These are phyloP conservation scores for Menidia menidia DNA, from an alignment of 2,797 vertebrate genomes.

Conservation along the genomic window DNA sequence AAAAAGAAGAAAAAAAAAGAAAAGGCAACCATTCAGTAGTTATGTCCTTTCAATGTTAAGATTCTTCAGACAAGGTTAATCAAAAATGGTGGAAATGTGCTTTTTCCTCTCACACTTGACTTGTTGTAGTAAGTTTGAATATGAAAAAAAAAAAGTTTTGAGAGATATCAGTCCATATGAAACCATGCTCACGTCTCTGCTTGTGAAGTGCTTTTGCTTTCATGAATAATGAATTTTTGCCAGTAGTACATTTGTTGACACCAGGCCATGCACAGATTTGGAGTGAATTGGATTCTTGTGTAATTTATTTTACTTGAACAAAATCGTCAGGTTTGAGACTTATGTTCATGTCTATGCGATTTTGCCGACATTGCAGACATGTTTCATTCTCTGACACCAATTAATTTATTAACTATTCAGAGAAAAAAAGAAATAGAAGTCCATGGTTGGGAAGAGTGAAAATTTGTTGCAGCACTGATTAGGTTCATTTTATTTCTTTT, in stretches of 20 bases:
- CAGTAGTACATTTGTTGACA: conserved; percentile 89
- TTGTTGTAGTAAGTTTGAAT: conserved; percentile 90
- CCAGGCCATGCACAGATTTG: conserved; percentile 89
- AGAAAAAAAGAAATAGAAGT: conserved; percentile 52
- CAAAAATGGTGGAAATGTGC: conserved; percentile 87
- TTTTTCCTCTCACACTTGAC: conserved; percentile 90
- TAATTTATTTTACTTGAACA: conserved; percentile 88
- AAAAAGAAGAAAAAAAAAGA: conserved; percentile 76
- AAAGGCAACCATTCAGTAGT: conserved; percentile 77
- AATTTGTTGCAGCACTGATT: conserved; percentile 83
- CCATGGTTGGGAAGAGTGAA: conserved; percentile 72
- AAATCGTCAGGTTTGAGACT: conserved; percentile 72
- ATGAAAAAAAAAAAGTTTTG: conserved; percentile 67
- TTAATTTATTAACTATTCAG: conserved; percentile 85
- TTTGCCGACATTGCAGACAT: conserved; percentile 68
- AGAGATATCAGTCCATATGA: conserved; percentile 78
- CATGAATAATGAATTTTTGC: conserved; percentile 84
- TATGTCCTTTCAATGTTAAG: conserved; percentile 82
- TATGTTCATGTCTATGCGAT: conserved; percentile 62
- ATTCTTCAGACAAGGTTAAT: conserved; percentile 90
- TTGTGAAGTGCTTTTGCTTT: conserved; percentile 93
- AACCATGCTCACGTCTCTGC: conserved; percentile 87
- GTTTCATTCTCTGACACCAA: conserved; percentile 79
- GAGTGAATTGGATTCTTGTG: conserved; percentile 84
- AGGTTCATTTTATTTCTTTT: conserved; percentile 90